phyloP scores from a whole-genome alignment of 2,797 vertebrate species.

The Coregonus suidteri region DNA sequence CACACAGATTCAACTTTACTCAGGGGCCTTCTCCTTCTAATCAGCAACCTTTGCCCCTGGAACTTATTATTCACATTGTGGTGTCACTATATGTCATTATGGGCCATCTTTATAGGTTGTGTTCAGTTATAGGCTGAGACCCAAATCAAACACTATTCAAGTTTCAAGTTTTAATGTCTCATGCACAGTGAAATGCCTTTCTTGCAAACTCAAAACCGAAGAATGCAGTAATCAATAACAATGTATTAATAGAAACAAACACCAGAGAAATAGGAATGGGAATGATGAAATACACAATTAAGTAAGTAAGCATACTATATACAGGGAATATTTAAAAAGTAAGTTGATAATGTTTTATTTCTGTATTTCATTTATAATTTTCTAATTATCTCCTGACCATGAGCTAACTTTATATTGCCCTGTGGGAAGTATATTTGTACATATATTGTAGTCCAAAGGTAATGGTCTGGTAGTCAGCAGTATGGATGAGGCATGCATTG shows the following conservation, averaged over 20 bases:
- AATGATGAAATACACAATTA: no score
- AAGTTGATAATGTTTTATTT: neutral
- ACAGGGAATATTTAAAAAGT: no score
- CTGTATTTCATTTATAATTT: constrained; percentile 12
- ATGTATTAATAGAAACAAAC: no score
- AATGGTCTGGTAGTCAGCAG: constrained; percentile 14
- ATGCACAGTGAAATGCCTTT: no score
- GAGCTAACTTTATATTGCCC: neutral
- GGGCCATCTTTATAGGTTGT: neutral
- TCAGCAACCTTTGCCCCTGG: neutral
- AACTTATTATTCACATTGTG: neutral
- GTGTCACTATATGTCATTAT: neutral
- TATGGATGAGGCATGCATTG: constrained; percentile 5
- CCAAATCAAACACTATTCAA: neutral
- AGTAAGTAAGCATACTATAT: no score
- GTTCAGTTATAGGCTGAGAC: neutral
- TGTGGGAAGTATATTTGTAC: constrained; percentile 25
- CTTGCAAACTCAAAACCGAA: no score
- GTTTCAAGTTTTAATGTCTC: no score
- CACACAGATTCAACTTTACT: neutral
- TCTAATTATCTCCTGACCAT: neutral
- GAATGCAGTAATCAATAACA: no score
- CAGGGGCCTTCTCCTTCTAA: neutral
- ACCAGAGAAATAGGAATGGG: no score
- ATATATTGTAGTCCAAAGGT: constrained; percentile 16